phyloP scores from a whole-genome alignment of 2,797 vertebrate genomes.

The Anabacerthia variegaticeps region DNA sequence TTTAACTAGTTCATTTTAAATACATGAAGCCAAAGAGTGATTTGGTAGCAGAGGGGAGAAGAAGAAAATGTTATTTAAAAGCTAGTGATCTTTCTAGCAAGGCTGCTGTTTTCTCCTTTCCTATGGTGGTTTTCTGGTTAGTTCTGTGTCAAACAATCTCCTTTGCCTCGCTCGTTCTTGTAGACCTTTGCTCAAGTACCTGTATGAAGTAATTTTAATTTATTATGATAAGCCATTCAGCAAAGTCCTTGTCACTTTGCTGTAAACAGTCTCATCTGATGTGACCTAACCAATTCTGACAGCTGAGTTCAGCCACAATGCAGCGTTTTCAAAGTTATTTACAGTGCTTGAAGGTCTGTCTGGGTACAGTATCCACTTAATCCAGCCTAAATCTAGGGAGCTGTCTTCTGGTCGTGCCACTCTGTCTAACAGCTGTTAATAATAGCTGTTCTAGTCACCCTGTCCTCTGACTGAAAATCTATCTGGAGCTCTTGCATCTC shows the following conservation, averaged over 20 bases:
- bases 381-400: slow-evolving; percentile 49
- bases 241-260: slow-evolving; percentile 64
- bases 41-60: not conserved
- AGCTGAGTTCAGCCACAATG: slow-evolving; percentile 47
- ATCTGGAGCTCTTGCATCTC: slow-evolving; percentile 65
- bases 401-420: slow-evolving; percentile 45
- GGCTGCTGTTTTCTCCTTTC: not conserved
- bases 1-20: not conserved
- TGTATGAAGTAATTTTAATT: slow-evolving; percentile 39
- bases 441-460: slow-evolving; percentile 62
- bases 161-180: not conserved
- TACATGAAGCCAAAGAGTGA: not conserved
- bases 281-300: slow-evolving; percentile 61
- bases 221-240: slow-evolving; percentile 40
- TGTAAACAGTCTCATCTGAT: slow-evolving; percentile 27
- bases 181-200: not conserved
- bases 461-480: slow-evolving; percentile 64
- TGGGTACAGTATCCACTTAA: slow-evolving; percentile 62
- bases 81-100: not conserved
- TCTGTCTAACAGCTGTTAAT: slow-evolving; percentile 68
- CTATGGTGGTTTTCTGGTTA: not conserved
- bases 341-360: slow-evolving; percentile 49
- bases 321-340: slow-evolving; percentile 68
- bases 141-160: not conserved
- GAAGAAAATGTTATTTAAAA: not conserved